A percentile compares a stretch with the other conserved stretches of the same genome.
Conservation (phyloP, 2,113 vertebrate species). For the Seriola dumerili region DNA sequence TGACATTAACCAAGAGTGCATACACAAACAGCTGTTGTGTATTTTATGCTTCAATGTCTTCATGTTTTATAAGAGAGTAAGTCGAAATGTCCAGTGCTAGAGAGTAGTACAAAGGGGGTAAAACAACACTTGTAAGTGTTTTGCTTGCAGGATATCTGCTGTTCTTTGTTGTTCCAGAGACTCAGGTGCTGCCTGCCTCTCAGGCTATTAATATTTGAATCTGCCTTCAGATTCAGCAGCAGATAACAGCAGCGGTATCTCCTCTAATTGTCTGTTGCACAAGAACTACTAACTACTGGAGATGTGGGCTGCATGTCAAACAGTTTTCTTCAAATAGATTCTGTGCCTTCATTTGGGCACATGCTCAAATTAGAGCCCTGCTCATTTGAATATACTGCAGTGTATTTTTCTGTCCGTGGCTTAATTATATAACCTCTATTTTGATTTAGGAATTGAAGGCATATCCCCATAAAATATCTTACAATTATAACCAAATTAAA, state of each 20-base stretch:
- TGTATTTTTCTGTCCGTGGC: neutral
- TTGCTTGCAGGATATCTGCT: slow-evolving; percentile 34
- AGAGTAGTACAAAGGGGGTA: neutral
- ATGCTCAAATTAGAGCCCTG: slow-evolving; percentile 30
- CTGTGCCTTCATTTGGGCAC: slow-evolving; percentile 11
- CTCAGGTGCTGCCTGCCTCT: slow-evolving; percentile 52
- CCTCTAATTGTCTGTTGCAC: slow-evolving; percentile 74
- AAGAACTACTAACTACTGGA: slow-evolving; percentile 57
- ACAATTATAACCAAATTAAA: neutral
- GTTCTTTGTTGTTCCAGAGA: slow-evolving; percentile 46
- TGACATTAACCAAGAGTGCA: neutral
- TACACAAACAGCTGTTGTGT: neutral
- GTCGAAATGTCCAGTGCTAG: neutral
- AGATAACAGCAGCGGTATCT: slow-evolving; percentile 56
- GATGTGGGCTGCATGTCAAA: slow-evolving; percentile 71
- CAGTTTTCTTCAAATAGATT: slow-evolving; percentile 26
- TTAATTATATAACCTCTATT: slow-evolving; percentile 24
- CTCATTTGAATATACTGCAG: slow-evolving; percentile 47
- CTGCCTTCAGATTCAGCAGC: slow-evolving; percentile 58
- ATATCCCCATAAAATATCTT: neutral
- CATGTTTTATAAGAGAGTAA: neutral
- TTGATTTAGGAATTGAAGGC: slow-evolving; percentile 12
- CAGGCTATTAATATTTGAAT: slow-evolving; percentile 58
- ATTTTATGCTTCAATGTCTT: slow-evolving; percentile 8
- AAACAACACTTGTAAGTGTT: neutral